A percentile compares a stretch with the other conserved stretches of the same genome.
These are phyloP conservation scores for Dryoscopus gambensis DNA, from an alignment of 2,113 vertebrate species.

Conservation along the genomic window DNA sequence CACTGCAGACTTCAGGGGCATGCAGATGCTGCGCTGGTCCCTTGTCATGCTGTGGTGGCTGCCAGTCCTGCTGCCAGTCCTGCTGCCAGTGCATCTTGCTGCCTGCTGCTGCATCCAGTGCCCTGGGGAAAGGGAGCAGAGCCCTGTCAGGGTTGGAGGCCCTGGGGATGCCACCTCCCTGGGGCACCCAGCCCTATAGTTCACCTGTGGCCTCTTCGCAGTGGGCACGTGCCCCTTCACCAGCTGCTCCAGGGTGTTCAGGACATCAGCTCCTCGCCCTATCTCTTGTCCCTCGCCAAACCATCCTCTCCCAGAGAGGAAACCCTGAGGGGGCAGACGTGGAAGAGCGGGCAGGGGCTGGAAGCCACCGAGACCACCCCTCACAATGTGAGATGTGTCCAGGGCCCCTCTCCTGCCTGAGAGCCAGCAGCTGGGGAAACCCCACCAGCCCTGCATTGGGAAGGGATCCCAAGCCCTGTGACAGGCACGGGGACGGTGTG, in stretches of 20 bases:
- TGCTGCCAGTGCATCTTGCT: not conserved
- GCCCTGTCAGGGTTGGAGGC: not conserved
- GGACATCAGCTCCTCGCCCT: accelerated
- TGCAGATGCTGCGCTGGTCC: accelerated
- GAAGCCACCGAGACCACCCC: not conserved
- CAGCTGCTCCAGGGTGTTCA: not conserved
- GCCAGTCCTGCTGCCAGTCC: not conserved
- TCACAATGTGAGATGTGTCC: not conserved
- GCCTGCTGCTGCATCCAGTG: not conserved
- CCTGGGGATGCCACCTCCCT: not conserved
- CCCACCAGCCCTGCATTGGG: accelerated
- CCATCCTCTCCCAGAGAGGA: not conserved
- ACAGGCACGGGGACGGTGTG: accelerated
- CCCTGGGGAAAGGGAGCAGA: not conserved
- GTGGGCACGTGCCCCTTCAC: not conserved
- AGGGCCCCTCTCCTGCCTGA: not conserved
- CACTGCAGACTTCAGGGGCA: not conserved
- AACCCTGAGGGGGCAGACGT: not conserved
- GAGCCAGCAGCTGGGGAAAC: not conserved
- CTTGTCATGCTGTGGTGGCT: not conserved
- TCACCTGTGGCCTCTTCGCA: not conserved
- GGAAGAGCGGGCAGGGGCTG: not conserved
- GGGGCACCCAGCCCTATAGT: not conserved
- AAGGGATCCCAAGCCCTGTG: not conserved
- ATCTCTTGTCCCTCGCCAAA: not conserved